phyloP scores from a whole-genome alignment of 2,113 vertebrate genomes.

The Eptesicus fuscus region DNA sequence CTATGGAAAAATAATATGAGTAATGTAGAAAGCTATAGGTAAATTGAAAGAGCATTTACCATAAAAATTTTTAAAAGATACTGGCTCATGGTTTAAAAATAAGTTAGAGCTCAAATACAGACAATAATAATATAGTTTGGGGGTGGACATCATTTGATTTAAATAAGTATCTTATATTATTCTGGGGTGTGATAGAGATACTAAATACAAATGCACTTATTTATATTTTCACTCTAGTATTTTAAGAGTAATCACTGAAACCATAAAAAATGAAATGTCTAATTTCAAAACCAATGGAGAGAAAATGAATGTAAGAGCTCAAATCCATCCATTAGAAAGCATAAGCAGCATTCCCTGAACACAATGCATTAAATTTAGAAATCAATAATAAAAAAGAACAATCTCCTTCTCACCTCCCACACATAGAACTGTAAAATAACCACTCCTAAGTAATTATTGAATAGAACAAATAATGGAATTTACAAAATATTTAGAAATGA shows the following conservation, averaged over 20 bases:
- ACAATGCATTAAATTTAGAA: neutral
- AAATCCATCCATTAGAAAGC: neutral
- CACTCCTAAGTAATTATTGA: neutral
- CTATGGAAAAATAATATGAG: neutral
- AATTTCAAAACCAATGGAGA: neutral
- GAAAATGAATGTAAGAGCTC: neutral
- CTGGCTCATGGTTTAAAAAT: neutral
- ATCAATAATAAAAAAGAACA: neutral
- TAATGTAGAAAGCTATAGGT: neutral
- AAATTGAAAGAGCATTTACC: neutral
- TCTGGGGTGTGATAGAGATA: neutral
- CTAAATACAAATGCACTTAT: neutral
- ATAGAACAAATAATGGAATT: neutral
- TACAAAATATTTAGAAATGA: neutral
- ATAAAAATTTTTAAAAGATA: neutral
- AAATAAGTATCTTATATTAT: neutral
- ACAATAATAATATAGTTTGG: neutral
- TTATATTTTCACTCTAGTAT: neutral
- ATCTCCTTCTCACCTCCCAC: neutral
- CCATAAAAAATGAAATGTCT: neutral
- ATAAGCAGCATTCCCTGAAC: neutral
- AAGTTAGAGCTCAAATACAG: neutral
- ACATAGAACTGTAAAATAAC: neutral
- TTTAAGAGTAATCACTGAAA: neutral
- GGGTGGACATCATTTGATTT: neutral